phyloP scores from a whole-genome alignment of 2,113 vertebrate genomes.

The Reinhardtius hippoglossoides region DNA sequence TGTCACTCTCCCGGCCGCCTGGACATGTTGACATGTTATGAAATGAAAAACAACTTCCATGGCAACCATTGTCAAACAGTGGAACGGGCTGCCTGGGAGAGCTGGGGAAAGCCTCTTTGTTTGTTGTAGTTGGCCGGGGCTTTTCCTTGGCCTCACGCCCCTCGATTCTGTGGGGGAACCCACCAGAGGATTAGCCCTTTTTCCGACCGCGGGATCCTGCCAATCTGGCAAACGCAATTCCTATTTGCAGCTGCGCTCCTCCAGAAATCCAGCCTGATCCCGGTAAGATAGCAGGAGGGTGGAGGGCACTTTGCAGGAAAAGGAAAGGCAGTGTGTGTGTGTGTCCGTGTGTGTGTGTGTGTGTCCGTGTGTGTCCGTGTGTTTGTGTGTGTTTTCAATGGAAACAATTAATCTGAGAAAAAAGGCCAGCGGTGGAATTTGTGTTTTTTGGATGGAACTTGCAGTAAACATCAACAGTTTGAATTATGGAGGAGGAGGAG shows the following conservation, averaged over 20 bases:
- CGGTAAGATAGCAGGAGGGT: conserved; percentile 84
- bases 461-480: conserved; percentile 85
- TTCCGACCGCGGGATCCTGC: conserved; percentile 83
- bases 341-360: not conserved
- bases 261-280: conserved; percentile 84
- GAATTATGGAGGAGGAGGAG: conserved; percentile 11
- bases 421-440: conserved; percentile 81
- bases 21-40: conserved; percentile 88
- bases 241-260: conserved; percentile 85
- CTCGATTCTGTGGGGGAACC: conserved; percentile 85
- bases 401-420: conserved; percentile 85
- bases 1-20: conserved; percentile 68
- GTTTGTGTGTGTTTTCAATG: conserved; percentile 61
- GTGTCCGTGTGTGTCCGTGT: conserved; percentile 2
- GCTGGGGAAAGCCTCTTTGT: conserved; percentile 91
- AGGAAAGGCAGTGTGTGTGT: conserved; percentile 63
- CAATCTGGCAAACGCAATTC: conserved; percentile 84
- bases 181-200: conserved; percentile 81
- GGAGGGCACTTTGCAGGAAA: conserved; percentile 73
- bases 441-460: conserved; percentile 80
- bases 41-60: conserved; percentile 91
- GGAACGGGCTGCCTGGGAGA: conserved; percentile 84
- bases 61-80: conserved; percentile 91
- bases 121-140: conserved; percentile 88
- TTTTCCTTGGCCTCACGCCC: conserved; percentile 81